Conservation (phyloP, 2,888 invertebrate species). For the Archips crataeganus region DNA sequence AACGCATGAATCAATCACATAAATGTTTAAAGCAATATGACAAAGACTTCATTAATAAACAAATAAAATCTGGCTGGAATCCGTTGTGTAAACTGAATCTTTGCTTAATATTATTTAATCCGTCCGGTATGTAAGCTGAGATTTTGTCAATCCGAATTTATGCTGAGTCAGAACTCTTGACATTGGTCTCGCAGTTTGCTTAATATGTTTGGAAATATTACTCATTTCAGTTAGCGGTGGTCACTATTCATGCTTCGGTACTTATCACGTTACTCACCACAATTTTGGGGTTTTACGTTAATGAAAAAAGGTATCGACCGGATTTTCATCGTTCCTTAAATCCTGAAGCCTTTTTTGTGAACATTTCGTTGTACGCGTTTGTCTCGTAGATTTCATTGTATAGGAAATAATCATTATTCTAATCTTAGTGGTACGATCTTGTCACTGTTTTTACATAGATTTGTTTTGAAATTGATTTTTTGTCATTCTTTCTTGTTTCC, state of each 20-base stretch:
- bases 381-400: too few species aligned
- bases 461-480: too few species aligned
- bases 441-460: too few species aligned
- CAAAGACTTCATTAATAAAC: too few species aligned
- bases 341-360: not conserved
- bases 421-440: too few species aligned
- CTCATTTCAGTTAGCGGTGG: slow-evolving; percentile 9
- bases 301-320: not conserved
- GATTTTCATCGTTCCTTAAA: not conserved
- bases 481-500: too few species aligned
- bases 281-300: slow-evolving; percentile 13
- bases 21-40: too few species aligned
- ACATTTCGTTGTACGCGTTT: too few species aligned
- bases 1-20: too few species aligned
- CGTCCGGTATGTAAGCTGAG: not conserved
- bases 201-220: not conserved
- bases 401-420: too few species aligned
- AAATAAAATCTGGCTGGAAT: too few species aligned
- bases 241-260: not conserved
- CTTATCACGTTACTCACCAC: not conserved
- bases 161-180: slow-evolving; percentile 27
- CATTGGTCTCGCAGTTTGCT: slow-evolving; percentile 27
- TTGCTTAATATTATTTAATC: not conserved
- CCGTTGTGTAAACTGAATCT: too few species aligned
- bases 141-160: not conserved